These are phyloP conservation scores for Periophthalmus magnuspinnatus DNA, from an alignment of 2,797 vertebrate genomes.

Conservation along the genomic window DNA sequence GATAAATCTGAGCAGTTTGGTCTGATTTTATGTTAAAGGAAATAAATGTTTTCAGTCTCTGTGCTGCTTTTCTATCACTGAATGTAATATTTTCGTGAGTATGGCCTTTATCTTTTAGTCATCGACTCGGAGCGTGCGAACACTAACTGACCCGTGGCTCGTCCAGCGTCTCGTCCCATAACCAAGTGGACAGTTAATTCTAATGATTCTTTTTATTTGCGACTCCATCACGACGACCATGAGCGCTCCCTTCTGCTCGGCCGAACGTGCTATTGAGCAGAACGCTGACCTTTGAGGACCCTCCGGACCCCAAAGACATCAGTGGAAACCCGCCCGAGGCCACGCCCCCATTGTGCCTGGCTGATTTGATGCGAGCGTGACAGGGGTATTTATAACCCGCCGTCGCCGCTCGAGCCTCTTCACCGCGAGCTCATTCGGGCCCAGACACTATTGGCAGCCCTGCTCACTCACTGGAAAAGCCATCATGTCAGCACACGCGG, in stretches of 20 bases:
- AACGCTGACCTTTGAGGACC: constrained; percentile 72
- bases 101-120: not conserved
- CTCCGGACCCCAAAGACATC: constrained; percentile 59
- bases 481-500: constrained; percentile 79
- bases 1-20: too few species aligned
- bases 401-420: constrained; percentile 57
- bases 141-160: constrained; percentile 52
- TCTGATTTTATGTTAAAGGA: too few species aligned
- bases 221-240: constrained; percentile 73
- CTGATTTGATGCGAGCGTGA: constrained; percentile 77
- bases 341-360: constrained; percentile 66
- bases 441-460: constrained; percentile 75
- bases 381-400: constrained; percentile 78
- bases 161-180: constrained; percentile 61
- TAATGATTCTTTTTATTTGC: constrained; percentile 72
- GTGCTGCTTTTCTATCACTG: too few species aligned
- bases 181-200: constrained; percentile 72
- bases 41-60: too few species aligned
- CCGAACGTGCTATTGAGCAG: constrained; percentile 72
- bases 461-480: constrained; percentile 79
- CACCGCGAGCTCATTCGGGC: constrained; percentile 62
- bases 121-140: constrained; percentile 14
- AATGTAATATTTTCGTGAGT: not conserved
- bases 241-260: constrained; percentile 62
- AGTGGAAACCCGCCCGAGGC: constrained; percentile 63